These are phyloP conservation scores for Engystomops pustulosus DNA, from an alignment of 2,113 vertebrate genomes.

Conservation along the genomic window DNA sequence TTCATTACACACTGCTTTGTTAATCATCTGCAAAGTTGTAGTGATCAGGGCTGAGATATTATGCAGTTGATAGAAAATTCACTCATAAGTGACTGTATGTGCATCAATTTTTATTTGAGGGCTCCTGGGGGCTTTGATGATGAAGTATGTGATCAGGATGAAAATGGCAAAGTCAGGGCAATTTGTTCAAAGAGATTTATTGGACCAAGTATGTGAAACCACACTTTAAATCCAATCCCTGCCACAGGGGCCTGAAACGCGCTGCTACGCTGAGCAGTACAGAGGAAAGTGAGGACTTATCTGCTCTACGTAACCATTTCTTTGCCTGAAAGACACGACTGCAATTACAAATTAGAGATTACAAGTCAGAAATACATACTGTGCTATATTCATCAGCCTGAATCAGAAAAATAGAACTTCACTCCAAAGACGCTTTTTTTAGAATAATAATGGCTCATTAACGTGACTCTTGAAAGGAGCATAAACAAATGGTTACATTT, in stretches of 20 bases:
- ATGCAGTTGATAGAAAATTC: constrained; percentile 33
- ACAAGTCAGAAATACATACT: neutral
- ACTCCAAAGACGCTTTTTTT: neutral
- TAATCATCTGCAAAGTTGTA: constrained; percentile 41
- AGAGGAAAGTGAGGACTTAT: neutral
- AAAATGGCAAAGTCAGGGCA: constrained; percentile 56
- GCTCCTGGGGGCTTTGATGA: constrained; percentile 50
- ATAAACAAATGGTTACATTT: neutral
- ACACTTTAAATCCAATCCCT: constrained; percentile 53
- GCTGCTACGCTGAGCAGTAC: constrained; percentile 7
- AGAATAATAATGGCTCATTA: neutral
- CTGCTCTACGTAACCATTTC: neutral
- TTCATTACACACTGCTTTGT: constrained; percentile 34
- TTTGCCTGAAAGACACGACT: neutral
- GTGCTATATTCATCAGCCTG: neutral
- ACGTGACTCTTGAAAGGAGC: neutral
- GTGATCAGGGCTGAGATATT: constrained; percentile 28
- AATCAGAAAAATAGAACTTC: neutral
- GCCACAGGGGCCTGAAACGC: constrained; percentile 31
- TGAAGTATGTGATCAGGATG: constrained; percentile 54
- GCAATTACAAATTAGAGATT: constrained; percentile 17
- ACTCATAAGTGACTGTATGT: constrained; percentile 47
- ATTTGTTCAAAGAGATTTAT: constrained; percentile 58
- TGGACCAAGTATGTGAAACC: constrained; percentile 55
- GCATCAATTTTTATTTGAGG: constrained; percentile 54